Evolutionary conservation across 2,888 invertebrate species (phyloP).

Genomic region (Apodemia mormo): DNA sequence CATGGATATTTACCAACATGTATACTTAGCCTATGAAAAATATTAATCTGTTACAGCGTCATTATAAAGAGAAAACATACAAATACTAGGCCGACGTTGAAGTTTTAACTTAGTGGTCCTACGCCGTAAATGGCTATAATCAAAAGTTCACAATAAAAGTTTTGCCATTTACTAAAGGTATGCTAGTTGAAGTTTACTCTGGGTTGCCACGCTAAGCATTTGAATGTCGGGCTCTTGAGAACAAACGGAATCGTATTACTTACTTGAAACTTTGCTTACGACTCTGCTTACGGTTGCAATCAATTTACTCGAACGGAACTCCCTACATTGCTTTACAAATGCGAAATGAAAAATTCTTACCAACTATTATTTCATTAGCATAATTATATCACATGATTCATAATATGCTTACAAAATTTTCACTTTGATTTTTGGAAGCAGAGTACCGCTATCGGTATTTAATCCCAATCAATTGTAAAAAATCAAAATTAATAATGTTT

Average conservation of each 20-base stretch:
- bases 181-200: not conserved
- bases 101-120: not conserved
- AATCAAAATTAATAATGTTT: too few relatives aligned
- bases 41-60: too few relatives aligned
- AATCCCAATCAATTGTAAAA: too few relatives aligned
- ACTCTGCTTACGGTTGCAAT: not conserved
- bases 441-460: too few relatives aligned
- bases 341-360: not conserved
- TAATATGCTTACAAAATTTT: too few relatives aligned
- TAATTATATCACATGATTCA: too few relatives aligned
- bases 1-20: too few relatives aligned
- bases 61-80: not conserved
- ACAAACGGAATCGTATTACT: not conserved
- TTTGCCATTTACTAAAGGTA: not conserved
- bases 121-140: not conserved
- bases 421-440: too few relatives aligned
- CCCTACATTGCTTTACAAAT: not conserved
- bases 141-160: constrained; percentile 2
- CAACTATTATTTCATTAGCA: not conserved
- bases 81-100: not conserved
- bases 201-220: not conserved
- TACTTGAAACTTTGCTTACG: constrained; percentile 2
- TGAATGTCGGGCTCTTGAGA: constrained; percentile 2
- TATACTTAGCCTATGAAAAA: too few relatives aligned
- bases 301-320: not conserved